Conservation (phyloP, 2,888 invertebrate genomes). For the Aradus depressus region DNA sequence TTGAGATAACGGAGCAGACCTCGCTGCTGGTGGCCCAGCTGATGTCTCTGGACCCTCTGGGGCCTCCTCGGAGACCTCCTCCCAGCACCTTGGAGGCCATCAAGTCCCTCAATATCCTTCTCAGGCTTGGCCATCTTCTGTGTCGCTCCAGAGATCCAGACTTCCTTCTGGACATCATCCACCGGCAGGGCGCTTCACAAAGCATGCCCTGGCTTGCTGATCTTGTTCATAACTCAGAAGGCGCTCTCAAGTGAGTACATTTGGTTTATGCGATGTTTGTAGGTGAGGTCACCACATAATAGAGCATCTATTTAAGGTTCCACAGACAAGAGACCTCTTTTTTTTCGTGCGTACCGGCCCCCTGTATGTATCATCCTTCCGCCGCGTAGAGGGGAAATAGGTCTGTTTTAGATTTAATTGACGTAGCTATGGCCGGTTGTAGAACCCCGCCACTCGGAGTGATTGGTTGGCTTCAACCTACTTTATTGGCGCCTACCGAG, state of each 20-base stretch:
- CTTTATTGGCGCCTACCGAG: no score
- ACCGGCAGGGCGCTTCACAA: constrained; percentile 71
- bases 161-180: constrained; percentile 82
- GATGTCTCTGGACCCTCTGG: constrained; percentile 74
- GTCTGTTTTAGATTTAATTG: no score
- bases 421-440: no score
- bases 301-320: no score
- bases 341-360: no score
- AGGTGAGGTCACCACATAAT: no score
- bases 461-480: no score
- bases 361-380: no score
- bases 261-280: no score
- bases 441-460: no score
- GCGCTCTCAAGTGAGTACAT: constrained; percentile 50
- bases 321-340: no score
- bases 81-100: constrained; percentile 64
- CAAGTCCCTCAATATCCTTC: constrained; percentile 59
- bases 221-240: constrained; percentile 81
- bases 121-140: constrained; percentile 76
- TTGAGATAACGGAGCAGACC: constrained; percentile 79
- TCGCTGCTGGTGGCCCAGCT: constrained; percentile 71
- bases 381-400: no score
- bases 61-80: constrained; percentile 73
- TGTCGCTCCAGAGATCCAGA: constrained; percentile 85
- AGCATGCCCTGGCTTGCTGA: constrained; percentile 97